A percentile compares a stretch with the other conserved stretches of the same genome.
These are phyloP conservation scores for Myotis planiceps DNA, from an alignment of 2,797 vertebrate species.

Conservation along the genomic window DNA sequence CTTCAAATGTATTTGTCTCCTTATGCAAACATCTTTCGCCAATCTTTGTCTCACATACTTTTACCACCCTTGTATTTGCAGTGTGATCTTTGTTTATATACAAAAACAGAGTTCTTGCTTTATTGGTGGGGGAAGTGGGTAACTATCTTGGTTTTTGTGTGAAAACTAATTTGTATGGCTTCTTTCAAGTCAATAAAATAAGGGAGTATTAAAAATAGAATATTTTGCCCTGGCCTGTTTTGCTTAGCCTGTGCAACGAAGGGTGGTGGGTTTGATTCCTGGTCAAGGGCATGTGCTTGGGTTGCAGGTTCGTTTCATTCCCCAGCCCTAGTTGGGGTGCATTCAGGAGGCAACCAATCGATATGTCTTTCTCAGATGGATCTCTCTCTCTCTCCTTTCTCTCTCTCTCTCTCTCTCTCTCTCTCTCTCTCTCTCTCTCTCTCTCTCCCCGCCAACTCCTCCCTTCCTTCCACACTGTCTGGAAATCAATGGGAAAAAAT, in stretches of 20 bases:
- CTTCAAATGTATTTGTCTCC: background rate
- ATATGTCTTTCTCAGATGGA: background rate
- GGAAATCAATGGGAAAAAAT: too few species aligned
- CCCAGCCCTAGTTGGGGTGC: background rate
- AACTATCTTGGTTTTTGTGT: background rate
- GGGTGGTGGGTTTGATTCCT: background rate
- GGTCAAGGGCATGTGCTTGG: background rate
- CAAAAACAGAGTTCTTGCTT: background rate
- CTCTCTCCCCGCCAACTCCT: too few species aligned
- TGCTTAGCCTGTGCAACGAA: background rate
- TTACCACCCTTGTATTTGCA: background rate
- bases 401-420: background rate
- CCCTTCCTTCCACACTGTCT: too few species aligned
- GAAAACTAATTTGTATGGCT: background rate
- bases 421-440: too few species aligned
- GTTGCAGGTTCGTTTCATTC: background rate
- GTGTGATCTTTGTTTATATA: background rate
- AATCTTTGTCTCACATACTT: background rate
- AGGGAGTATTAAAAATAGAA: background rate
- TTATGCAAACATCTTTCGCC: background rate
- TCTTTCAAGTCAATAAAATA: constrained; percentile 21
- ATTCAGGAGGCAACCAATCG: background rate
- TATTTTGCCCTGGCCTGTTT: background rate
- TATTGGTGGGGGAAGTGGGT: background rate
- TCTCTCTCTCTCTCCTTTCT: background rate